Evolutionary conservation across 2,113 vertebrate species (phyloP), one percentile per base, ranked within the genome.

Genomic region (Phylloscopus trochilus): DNA sequence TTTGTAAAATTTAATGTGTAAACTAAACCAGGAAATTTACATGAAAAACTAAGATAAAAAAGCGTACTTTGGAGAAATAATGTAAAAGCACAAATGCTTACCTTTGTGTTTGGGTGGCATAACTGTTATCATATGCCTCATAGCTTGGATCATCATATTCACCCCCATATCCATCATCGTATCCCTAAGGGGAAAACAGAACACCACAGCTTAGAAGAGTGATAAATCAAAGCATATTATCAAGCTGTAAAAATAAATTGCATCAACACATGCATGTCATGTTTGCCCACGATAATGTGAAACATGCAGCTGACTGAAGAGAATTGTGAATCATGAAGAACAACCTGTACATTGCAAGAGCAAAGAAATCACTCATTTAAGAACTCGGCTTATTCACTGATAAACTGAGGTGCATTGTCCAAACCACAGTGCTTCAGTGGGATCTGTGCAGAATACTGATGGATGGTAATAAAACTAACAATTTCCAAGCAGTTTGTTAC

Each of bases 91-190:
- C 19, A 83, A 55, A 43, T 20, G 12, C 96, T 97, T 97, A 99
- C 99, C 99, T 99, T 97, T 99, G 99, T 39, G 99, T 98, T 97
- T 98, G 99, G 59, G 98, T 98, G 84, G 97, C 97, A 90, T 99
- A 99, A 96, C 96, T 99, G 81, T 98, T 99, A 39, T 99, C 99
- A 77, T 99, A 99, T 18, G 98, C 90, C 85, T 99, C 99, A 55
- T 99, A 99, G 94, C 98, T 98, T 92, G 99, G 98, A 39, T 99
- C 99, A 49, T 99, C 99, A 79, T 99, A 99, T 97, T 99, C 99
- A 78, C 98, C 99, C 27, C 98, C 99, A 46, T 99, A 99, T 72
- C 99, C 98, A 78, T 99, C 99, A 97, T 99, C 99, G 2, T 99
- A 99, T 51, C 98, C 98, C 99, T 99, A 94, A 62, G 77, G 95